These are phyloP conservation scores for Procambarus clarkii DNA, from an alignment of 1,140 invertebrate genomes.

Conservation along the genomic window DNA sequence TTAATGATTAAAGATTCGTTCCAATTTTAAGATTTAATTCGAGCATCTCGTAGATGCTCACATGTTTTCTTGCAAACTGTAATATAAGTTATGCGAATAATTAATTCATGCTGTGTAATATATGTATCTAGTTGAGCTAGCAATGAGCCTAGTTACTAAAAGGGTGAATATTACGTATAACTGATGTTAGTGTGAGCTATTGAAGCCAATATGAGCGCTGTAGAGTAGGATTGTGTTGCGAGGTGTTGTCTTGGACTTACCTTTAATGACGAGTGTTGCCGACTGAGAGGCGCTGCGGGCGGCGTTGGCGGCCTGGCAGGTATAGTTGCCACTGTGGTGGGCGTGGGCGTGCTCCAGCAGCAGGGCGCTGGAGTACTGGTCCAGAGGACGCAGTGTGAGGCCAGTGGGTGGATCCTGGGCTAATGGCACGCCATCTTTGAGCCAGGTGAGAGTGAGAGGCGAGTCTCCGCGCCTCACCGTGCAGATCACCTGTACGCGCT, in stretches of 20 bases:
- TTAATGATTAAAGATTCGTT: too few species aligned
- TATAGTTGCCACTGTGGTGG: conserved; percentile 74
- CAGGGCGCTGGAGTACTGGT: conserved; percentile 74
- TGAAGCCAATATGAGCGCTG: not conserved
- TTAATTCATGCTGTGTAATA: too few species aligned
- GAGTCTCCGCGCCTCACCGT: conserved; percentile 86
- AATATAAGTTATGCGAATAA: too few species aligned
- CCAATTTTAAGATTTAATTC: too few species aligned
- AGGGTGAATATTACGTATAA: too few species aligned
- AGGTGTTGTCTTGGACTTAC: conserved; percentile 54
- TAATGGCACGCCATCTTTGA: conserved; percentile 83
- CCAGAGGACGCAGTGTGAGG: conserved; percentile 81
- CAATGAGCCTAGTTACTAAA: too few species aligned
- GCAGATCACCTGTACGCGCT: conserved; percentile 76
- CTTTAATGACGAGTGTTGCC: conserved; percentile 83
- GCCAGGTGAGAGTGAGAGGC: conserved; percentile 86
- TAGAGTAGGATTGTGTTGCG: not conserved
- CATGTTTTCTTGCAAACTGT: too few species aligned
- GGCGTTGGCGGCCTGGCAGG: conserved; percentile 79
- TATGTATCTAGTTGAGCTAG: too few species aligned
- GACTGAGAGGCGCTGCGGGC: conserved; percentile 86
- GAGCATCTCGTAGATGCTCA: too few species aligned
- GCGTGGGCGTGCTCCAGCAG: conserved; percentile 44
- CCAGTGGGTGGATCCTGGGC: conserved; percentile 32
- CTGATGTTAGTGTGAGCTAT: too few species aligned